phyloP scores from a whole-genome alignment of 2,797 vertebrate species.

The Scomberomorus guttatus region DNA sequence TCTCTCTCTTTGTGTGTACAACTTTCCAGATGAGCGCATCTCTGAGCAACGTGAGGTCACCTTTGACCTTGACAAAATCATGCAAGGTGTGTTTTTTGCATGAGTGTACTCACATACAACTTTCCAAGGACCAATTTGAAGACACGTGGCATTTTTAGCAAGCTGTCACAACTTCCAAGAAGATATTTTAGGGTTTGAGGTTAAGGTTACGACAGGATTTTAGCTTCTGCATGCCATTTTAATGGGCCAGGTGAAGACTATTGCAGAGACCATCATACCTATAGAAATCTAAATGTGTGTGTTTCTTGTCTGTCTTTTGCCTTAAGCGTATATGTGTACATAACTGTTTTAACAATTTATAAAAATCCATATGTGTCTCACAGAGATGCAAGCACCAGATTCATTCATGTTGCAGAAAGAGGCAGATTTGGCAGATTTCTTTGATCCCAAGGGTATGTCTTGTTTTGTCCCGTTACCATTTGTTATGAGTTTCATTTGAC shows the following conservation, averaged over 20 bases:
- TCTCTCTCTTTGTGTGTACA: conserved; percentile 27
- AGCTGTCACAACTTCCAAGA: conserved; percentile 5
- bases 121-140: conserved; percentile 21
- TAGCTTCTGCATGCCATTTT: neutral
- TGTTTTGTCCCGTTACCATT: neutral
- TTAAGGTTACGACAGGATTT: neutral
- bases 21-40: conserved; percentile 56
- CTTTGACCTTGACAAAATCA: conserved; percentile 49
- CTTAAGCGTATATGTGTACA: neutral
- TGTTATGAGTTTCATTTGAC: neutral
- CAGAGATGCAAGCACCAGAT: conserved; percentile 31
- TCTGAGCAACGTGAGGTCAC: conserved; percentile 57
- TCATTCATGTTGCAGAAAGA: conserved; percentile 36
- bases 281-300: neutral
- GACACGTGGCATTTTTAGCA: neutral
- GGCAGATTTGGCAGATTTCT: neutral
- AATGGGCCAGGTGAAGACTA: neutral
- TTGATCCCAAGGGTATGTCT: conserved; percentile 25
- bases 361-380: conserved; percentile 32
- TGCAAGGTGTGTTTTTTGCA: conserved; percentile 47
- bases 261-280: neutral
- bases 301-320: neutral
- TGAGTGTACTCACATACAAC: conserved; percentile 22
- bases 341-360: neutral
- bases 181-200: conserved; percentile 1